phyloP scores from a whole-genome alignment of 2,888 invertebrate genomes.

The Tiliacea aurago region DNA sequence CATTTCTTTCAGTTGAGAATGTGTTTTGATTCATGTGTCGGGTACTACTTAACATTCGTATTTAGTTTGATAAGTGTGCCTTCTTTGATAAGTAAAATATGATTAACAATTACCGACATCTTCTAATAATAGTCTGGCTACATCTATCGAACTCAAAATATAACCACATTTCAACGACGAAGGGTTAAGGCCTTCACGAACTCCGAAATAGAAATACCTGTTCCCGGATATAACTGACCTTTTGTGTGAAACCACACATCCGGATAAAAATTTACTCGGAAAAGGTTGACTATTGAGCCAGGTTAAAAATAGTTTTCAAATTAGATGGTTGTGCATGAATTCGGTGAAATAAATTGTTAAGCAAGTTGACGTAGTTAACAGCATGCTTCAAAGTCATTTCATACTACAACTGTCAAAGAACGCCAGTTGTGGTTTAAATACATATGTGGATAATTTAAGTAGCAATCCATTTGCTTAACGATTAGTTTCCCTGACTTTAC shows the following conservation, averaged over 20 bases:
- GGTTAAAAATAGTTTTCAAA: background rate
- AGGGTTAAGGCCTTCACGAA: constrained; percentile 10
- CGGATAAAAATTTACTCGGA: constrained; percentile 25
- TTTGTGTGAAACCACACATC: constrained; percentile 19
- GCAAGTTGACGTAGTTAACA: too few relatives aligned
- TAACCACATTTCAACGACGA: constrained; percentile 5
- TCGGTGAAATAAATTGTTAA: too few relatives aligned
- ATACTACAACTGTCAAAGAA: too few relatives aligned
- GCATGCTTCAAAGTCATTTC: too few relatives aligned
- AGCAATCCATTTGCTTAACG: too few relatives aligned
- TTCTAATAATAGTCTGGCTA: background rate
- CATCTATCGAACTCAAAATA: background rate
- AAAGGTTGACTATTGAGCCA: constrained; percentile 4
- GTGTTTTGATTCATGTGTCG: background rate
- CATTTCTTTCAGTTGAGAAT: background rate
- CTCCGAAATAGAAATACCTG: constrained; percentile 44
- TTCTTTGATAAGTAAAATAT: background rate
- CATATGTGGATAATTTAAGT: too few relatives aligned
- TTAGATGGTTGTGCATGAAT: background rate
- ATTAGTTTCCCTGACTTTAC: too few relatives aligned
- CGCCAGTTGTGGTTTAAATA: too few relatives aligned
- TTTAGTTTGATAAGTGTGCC: background rate
- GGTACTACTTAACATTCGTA: background rate
- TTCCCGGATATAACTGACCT: constrained; percentile 36
- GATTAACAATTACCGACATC: background rate